Evolutionary conservation across 2,888 invertebrate genomes (phyloP).

Genomic region (Adelphocoris suturalis): DNA sequence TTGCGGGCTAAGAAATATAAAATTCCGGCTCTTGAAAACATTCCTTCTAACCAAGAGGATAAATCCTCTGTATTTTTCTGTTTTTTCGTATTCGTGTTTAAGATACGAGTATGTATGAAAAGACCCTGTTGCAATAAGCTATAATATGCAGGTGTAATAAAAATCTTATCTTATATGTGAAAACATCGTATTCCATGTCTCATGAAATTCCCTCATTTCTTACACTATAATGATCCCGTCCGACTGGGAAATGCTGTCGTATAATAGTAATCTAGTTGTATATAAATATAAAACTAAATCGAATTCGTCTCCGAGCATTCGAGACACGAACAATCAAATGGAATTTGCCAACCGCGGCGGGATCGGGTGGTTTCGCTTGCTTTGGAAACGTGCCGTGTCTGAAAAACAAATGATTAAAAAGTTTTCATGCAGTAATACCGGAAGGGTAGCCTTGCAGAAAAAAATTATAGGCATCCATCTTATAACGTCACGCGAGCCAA

Average conservation of each 20-base stretch:
- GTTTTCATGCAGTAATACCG: conserved; percentile 39
- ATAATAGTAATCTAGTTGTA: conserved; percentile 8
- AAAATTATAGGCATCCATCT: conserved; percentile 20
- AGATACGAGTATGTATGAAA: too few species aligned
- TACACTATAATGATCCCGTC: not conserved
- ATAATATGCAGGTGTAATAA: too few species aligned
- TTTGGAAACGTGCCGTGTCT: conserved; percentile 7
- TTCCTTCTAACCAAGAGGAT: too few species aligned
- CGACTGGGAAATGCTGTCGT: not conserved
- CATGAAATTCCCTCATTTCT: not conserved
- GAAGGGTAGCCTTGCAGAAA: conserved; percentile 35
- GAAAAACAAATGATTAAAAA: conserved; percentile 24
- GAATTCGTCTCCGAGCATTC: conserved; percentile 16
- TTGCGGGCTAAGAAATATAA: too few species aligned
- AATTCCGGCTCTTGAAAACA: too few species aligned
- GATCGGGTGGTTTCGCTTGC: conserved; percentile 7
- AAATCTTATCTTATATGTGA: not conserved
- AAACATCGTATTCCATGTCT: conserved; percentile 5
- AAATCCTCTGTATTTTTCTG: too few species aligned
- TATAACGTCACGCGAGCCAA: conserved; percentile 36
- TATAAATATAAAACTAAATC: not conserved
- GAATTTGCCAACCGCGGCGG: not conserved
- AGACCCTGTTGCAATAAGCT: too few species aligned
- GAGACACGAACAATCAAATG: conserved; percentile 6
- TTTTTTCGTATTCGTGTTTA: too few species aligned